These are phyloP conservation scores for Sander lucioperca DNA, from an alignment of 2,113 vertebrate genomes.

Conservation along the genomic window DNA sequence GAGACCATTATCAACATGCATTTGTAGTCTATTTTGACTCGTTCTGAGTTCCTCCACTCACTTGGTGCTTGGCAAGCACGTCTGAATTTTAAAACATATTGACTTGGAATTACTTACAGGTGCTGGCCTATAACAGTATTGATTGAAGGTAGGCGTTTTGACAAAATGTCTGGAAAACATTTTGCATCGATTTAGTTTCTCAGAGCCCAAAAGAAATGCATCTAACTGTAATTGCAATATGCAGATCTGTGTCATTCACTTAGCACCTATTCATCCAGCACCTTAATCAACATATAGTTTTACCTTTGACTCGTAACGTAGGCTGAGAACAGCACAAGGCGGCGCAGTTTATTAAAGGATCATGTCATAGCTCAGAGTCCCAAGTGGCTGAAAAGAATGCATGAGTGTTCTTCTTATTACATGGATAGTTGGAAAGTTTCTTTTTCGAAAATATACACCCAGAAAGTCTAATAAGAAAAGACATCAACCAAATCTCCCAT, in stretches of 20 bases:
- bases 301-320: constrained; percentile 7
- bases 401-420: constrained; percentile 11
- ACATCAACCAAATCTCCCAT: constrained; percentile 67
- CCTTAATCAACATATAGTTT: constrained; percentile 37
- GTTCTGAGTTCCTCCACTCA: constrained; percentile 21
- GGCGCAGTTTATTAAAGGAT: constrained; percentile 9
- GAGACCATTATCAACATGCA: not conserved
- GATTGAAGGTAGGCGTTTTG: constrained; percentile 56
- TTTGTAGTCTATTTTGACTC: constrained; percentile 32
- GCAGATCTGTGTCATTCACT: constrained; percentile 16
- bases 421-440: constrained; percentile 56
- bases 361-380: not conserved
- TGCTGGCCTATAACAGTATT: constrained; percentile 43
- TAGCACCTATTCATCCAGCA: constrained; percentile 14
- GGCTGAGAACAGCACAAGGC: not conserved
- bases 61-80: constrained; percentile 20
- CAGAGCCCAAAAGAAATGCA: constrained; percentile 15
- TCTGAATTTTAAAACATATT: constrained; percentile 61
- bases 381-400: constrained; percentile 42
- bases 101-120: constrained; percentile 66
- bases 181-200: constrained; percentile 61
- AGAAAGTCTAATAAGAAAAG: constrained; percentile 69
- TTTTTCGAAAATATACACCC: constrained; percentile 65
- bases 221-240: constrained; percentile 36
- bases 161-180: constrained; percentile 59